Evolutionary conservation across 2,888 invertebrate species (phyloP), one percentile per base, ranked within the genome.

Genomic region (Neoaliturus tenellus): DNA sequence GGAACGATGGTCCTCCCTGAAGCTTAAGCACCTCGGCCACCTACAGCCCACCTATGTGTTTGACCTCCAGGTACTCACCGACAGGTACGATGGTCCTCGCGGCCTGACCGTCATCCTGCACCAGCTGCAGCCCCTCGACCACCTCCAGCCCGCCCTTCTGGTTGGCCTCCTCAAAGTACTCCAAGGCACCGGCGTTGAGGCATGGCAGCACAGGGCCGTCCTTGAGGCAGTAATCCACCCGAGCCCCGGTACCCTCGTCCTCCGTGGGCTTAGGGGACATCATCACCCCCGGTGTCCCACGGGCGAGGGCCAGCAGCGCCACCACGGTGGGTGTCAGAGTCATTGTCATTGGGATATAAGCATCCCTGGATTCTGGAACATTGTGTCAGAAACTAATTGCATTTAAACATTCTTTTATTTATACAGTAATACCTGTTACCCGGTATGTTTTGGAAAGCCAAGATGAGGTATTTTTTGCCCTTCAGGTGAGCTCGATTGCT

Each of bases 131-230:
- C 14, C 84, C 81, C 28, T 88, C 87, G 83, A 86, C 62, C 23
- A 80, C 73, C 58, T 84, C 83, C 58, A 83, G 58, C 31, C 82
- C 78, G 20, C 69, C 62, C 1, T 67, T 33, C 58, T 84, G 78
- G 81, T 84, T 86, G 69, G 86, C 86, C 83, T 83, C 71, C 83
- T 81, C 83, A 85, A 78, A 48, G 81, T 81, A 84, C 83, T 80
- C 81, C 81, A 86, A 67, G 58, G 67, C 85, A 44, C 84, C 84
- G 23, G 85, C 85, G 78, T 86, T 85, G 82, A 88, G 84, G 85
- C 88, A 88, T 87, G 88, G 85, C 62, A 75, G 69, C 8, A 85
- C 83, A n/a, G 86, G 85, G 4, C 84, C 85, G 14, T 82, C 83
- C 67, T 81, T 75, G 55, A 85, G 78, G 71, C 87, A 86, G 23